These are phyloP conservation scores for Acanthoscelides obtectus DNA, from an alignment of 2,888 invertebrate species.

Conservation along the genomic window DNA sequence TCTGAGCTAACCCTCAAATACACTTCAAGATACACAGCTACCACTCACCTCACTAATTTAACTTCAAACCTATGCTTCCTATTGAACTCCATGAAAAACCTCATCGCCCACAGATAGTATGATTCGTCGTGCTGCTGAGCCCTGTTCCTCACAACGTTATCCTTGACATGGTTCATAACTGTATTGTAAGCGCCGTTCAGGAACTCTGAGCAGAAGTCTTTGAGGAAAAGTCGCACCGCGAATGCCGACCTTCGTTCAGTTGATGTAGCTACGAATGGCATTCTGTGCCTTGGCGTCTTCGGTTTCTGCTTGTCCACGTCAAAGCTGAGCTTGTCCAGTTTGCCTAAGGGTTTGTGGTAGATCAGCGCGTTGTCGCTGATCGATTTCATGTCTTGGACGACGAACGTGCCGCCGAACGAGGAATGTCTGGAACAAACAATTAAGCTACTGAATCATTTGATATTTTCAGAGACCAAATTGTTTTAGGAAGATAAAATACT, in stretches of 20 bases:
- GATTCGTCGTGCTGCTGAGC: constrained; percentile 84
- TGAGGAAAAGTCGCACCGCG: constrained; percentile 82
- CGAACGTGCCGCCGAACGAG: constrained; percentile 90
- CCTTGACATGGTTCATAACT: constrained; percentile 83
- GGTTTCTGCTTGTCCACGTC: constrained; percentile 65
- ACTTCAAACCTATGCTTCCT: constrained; percentile 81
- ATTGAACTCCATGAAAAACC: constrained; percentile 98
- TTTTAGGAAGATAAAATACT: too few species aligned
- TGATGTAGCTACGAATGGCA: constrained; percentile 60
- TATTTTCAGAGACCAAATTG: too few species aligned
- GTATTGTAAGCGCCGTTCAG: constrained; percentile 89
- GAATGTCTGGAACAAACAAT: constrained; percentile 64
- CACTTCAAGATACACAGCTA: not conserved
- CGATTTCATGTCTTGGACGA: constrained; percentile 89
- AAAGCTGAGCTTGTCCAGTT: constrained; percentile 73
- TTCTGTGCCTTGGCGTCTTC: constrained; percentile 73
- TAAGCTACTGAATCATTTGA: not conserved
- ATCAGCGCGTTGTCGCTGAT: constrained; percentile 83
- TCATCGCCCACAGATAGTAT: constrained; percentile 89
- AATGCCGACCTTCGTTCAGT: constrained; percentile 79
- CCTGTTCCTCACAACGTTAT: constrained; percentile 60
- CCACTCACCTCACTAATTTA: constrained; percentile 76
- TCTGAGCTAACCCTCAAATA: too few species aligned
- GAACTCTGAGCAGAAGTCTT: constrained; percentile 93
- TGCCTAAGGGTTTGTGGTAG: constrained; percentile 79